phyloP scores from a whole-genome alignment of 2,888 invertebrate genomes.

The Plagodis dolabraria region DNA sequence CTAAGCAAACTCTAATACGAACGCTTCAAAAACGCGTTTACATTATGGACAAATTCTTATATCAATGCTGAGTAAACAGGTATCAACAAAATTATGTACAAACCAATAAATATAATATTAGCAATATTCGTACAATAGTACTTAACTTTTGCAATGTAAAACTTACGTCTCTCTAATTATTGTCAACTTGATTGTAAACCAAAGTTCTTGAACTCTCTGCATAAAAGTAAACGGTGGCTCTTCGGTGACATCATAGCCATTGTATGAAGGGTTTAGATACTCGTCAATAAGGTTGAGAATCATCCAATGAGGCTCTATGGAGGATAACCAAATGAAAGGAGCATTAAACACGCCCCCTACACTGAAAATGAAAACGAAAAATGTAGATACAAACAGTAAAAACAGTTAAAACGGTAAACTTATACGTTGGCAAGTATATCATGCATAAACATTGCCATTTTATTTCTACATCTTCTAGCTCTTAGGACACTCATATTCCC shows the following conservation, averaged over 20 bases:
- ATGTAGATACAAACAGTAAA: background rate
- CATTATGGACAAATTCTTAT: no score
- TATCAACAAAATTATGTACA: no score
- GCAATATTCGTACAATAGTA: no score
- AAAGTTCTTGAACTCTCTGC: slow-evolving; percentile 52
- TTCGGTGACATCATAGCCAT: slow-evolving; percentile 9
- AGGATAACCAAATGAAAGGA: slow-evolving; percentile 50
- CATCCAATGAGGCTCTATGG: slow-evolving; percentile 45
- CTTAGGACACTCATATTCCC: no score
- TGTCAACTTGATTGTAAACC: slow-evolving; percentile 29
- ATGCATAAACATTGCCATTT: no score
- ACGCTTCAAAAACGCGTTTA: no score
- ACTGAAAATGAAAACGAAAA: slow-evolving; percentile 26
- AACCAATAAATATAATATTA: no score
- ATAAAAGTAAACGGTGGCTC: slow-evolving; percentile 53
- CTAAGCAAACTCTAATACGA: no score
- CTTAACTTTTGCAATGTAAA: background rate
- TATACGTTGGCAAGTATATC: no score
- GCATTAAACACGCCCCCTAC: slow-evolving; percentile 44
- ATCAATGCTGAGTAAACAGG: no score
- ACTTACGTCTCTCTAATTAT: slow-evolving; percentile 35
- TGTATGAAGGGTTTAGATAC: slow-evolving; percentile 47
- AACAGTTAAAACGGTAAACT: no score
- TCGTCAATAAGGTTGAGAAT: slow-evolving; percentile 45
- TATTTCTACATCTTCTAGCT: no score